These are phyloP conservation scores for Heliconius hermathena DNA, from an alignment of 1,140 invertebrate genomes.

Conservation along the genomic window DNA sequence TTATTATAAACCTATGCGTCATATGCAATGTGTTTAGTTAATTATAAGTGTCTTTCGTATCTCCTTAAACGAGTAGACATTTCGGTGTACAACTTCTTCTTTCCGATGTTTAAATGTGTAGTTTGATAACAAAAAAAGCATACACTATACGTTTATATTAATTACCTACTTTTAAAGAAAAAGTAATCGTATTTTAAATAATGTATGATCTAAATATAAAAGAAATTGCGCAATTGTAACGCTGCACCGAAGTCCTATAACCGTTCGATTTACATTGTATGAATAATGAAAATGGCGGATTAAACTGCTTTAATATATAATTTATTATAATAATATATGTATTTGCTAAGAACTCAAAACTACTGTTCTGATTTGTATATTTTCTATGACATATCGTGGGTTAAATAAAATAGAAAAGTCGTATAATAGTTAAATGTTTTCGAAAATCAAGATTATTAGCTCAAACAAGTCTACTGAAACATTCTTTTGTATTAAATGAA, in stretches of 20 bases:
- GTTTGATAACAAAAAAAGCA: constrained; percentile 4
- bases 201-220: not conserved
- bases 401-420: not conserved
- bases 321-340: not conserved
- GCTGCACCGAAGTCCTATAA: not conserved
- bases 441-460: too few relatives aligned
- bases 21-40: constrained; percentile 31
- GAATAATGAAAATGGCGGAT: not conserved
- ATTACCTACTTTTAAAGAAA: not conserved
- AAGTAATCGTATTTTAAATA: not conserved
- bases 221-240: not conserved
- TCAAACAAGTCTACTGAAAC: too few relatives aligned
- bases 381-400: not conserved
- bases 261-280: not conserved
- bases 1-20: not conserved
- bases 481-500: too few relatives aligned
- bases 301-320: not conserved
- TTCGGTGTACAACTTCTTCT: constrained; percentile 43
- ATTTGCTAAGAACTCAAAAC: not conserved
- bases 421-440: too few relatives aligned
- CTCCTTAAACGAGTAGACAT: constrained; percentile 41
- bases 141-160: constrained; percentile 15
- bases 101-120: constrained; percentile 39
- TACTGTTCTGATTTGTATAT: not conserved
- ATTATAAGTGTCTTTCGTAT: constrained; percentile 35